These are phyloP conservation scores for Amphipyra berbera DNA, from an alignment of 2,888 invertebrate species.

Conservation along the genomic window DNA sequence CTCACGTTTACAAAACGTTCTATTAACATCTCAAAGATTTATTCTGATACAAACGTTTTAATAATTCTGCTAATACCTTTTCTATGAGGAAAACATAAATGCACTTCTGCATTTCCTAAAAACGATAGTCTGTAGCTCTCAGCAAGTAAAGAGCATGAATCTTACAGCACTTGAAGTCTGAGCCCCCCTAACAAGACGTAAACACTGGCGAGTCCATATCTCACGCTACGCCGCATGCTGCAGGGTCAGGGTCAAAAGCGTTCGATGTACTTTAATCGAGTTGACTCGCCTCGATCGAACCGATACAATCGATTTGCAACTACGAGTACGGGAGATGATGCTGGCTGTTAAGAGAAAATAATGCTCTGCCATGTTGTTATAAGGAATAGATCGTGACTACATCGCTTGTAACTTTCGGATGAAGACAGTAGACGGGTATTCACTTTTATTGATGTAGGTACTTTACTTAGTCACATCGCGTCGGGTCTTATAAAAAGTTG, in stretches of 20 bases:
- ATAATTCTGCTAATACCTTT: conserved; percentile 11
- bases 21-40: conserved; percentile 22
- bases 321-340: conserved; percentile 62
- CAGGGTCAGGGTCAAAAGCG: conserved; percentile 75
- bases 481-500: conserved; percentile 14
- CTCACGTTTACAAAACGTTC: not conserved
- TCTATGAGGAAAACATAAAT: conserved; percentile 11
- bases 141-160: conserved; percentile 39
- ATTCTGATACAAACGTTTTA: conserved; percentile 11
- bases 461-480: conserved; percentile 16
- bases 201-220: conserved; percentile 72
- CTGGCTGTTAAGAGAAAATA: conserved; percentile 60
- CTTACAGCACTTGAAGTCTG: conserved; percentile 35
- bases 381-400: conserved; percentile 64
- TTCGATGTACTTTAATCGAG: conserved; percentile 72
- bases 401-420: conserved; percentile 52
- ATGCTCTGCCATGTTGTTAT: conserved; percentile 56
- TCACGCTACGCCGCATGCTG: conserved; percentile 61
- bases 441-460: conserved; percentile 42
- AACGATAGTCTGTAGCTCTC: conserved; percentile 20
- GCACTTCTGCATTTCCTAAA: conserved; percentile 15
- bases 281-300: conserved; percentile 60
- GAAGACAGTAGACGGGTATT: conserved; percentile 45
- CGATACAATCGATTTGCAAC: conserved; percentile 74
- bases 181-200: conserved; percentile 63